A percentile compares a stretch with the other conserved stretches of the same genome.
Conservation (phyloP, 2,113 vertebrate species). For the Acanthochromis polyacanthus region DNA sequence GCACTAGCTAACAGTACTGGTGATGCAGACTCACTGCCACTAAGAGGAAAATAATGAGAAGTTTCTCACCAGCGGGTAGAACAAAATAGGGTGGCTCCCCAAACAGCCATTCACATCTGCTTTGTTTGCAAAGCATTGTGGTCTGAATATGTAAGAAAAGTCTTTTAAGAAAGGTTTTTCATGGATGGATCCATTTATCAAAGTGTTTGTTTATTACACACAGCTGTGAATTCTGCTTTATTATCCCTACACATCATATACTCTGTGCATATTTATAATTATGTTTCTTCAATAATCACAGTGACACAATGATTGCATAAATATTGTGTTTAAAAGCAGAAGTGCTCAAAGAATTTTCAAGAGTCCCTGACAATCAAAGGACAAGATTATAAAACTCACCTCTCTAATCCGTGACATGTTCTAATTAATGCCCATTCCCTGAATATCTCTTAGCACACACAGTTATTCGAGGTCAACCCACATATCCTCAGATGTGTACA, state of each 20-base stretch:
- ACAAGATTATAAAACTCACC: too few species aligned
- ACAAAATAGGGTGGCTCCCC: constrained; percentile 12
- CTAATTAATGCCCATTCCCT: too few species aligned
- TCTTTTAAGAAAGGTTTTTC: constrained; percentile 14
- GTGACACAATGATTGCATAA: not conserved
- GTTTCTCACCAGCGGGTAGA: not conserved
- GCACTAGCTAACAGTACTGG: constrained; percentile 4
- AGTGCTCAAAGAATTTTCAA: too few species aligned
- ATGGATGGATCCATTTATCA: constrained; percentile 10
- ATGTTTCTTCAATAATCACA: not conserved
- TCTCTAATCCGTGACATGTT: too few species aligned
- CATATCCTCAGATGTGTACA: too few species aligned
- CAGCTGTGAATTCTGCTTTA: not conserved
- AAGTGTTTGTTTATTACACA: too few species aligned
- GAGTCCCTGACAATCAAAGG: too few species aligned
- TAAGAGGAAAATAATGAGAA: constrained; percentile 33
- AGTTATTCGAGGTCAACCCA: too few species aligned
- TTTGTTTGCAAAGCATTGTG: constrained; percentile 22
- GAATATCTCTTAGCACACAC: too few species aligned
- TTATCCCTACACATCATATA: not conserved
- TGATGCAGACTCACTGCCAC: constrained; percentile 23
- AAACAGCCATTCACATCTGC: constrained; percentile 2
- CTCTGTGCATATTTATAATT: not conserved
- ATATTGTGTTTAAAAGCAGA: too few species aligned
- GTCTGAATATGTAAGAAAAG: not conserved